Evolutionary conservation across 2,113 vertebrate species (phyloP).

Genomic region (Lutjanus erythropterus): DNA sequence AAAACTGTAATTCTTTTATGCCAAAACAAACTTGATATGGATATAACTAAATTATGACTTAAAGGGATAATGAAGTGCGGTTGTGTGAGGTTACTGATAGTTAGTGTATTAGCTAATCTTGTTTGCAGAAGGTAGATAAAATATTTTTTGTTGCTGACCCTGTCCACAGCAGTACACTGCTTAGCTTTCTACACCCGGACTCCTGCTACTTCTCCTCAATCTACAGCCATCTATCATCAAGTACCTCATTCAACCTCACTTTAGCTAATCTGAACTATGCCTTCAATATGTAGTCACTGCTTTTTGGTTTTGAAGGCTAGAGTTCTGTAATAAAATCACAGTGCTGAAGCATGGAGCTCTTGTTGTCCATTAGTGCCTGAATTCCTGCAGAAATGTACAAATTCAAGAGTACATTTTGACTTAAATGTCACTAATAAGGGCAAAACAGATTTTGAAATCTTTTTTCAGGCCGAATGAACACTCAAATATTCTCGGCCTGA

Average conservation of each 20-base stretch:
- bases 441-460: not conserved
- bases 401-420: not conserved
- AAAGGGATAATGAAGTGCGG: too few relatives aligned
- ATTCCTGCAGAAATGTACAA: not conserved
- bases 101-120: too few relatives aligned
- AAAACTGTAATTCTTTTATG: not conserved
- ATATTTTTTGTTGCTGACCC: too few relatives aligned
- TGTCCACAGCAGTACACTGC: too few relatives aligned
- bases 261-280: too few relatives aligned
- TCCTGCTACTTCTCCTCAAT: too few relatives aligned
- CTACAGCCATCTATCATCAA: too few relatives aligned
- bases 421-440: constrained; percentile 26
- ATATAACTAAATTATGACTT: not conserved
- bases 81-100: too few relatives aligned
- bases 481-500: constrained; percentile 4
- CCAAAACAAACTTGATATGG: not conserved
- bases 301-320: not conserved
- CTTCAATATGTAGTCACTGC: not conserved
- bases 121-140: too few relatives aligned
- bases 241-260: too few relatives aligned
- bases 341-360: not conserved
- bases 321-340: constrained; percentile 2
- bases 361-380: constrained; percentile 12
- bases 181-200: too few relatives aligned
- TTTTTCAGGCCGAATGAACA: not conserved